Percentiles rank a stretch among this genome's conserved stretches.
Evolutionary conservation across 2,113 vertebrate genomes (phyloP).

Genomic region (Lophochroa leadbeateri): DNA sequence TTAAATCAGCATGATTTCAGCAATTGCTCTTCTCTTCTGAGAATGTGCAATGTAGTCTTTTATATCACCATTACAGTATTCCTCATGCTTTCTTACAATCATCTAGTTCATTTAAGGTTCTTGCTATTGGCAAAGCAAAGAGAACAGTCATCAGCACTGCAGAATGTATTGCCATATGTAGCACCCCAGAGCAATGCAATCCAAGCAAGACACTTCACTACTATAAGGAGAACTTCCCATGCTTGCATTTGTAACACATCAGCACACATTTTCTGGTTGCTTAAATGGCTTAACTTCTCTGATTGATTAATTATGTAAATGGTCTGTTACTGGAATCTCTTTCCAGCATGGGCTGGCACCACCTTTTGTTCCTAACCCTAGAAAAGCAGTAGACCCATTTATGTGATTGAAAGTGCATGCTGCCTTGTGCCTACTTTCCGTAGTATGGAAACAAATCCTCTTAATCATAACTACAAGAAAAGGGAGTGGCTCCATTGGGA

Average conservation of each 20-base stretch:
- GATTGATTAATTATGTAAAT: background rate
- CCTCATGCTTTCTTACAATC: background rate
- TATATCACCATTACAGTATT: background rate
- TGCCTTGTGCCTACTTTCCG: background rate
- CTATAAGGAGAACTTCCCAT: background rate
- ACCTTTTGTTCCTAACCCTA: background rate
- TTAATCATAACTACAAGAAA: background rate
- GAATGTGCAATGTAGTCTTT: background rate
- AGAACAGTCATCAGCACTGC: background rate
- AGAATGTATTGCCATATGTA: background rate
- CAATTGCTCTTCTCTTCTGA: background rate
- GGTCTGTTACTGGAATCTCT: background rate
- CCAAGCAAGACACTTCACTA: background rate
- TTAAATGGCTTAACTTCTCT: background rate
- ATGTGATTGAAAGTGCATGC: background rate
- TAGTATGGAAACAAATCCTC: background rate
- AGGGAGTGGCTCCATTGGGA: background rate
- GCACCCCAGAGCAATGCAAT: background rate
- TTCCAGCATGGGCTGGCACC: background rate
- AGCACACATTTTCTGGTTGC: background rate
- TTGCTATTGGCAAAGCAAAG: background rate
- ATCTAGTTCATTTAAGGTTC: slow-evolving; percentile 4
- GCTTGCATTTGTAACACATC: background rate
- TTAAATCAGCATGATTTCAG: background rate
- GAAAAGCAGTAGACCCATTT: background rate